These are phyloP conservation scores for Vulpes vulpes DNA, from an alignment of 2,113 vertebrate genomes.

Conservation along the genomic window DNA sequence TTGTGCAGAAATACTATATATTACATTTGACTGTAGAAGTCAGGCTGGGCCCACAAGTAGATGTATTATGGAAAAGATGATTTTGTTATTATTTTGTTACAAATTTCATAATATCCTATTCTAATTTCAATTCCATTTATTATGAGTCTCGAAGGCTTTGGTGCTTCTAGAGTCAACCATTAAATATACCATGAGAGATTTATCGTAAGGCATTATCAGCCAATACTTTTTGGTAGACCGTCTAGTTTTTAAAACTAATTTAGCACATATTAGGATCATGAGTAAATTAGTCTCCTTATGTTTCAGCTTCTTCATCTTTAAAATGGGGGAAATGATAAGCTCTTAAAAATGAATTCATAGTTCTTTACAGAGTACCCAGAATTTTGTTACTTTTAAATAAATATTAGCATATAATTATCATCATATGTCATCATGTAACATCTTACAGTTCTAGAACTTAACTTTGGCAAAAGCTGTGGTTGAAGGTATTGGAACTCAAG, in stretches of 20 bases:
- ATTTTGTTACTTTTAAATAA: slow-evolving; percentile 29
- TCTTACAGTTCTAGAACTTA: slow-evolving; percentile 16
- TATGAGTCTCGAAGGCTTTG: not conserved
- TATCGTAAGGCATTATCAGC: not conserved
- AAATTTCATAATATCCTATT: not conserved
- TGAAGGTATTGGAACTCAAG: not conserved
- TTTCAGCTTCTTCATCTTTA: not conserved
- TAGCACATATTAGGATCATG: not conserved
- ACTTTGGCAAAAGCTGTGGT: slow-evolving; percentile 3
- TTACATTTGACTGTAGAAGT: not conserved
- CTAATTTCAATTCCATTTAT: not conserved
- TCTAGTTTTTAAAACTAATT: not conserved
- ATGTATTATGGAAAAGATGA: not conserved
- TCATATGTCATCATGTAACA: not conserved
- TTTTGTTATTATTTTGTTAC: not conserved
- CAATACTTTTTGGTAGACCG: not conserved
- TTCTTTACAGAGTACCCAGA: not conserved
- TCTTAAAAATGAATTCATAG: not conserved
- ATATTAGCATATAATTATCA: not conserved
- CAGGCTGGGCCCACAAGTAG: not conserved
- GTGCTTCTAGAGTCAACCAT: not conserved
- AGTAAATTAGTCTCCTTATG: not conserved
- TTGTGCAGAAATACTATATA: not conserved
- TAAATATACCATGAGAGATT: not conserved
- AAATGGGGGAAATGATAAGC: not conserved